phyloP scores from a whole-genome alignment of 2,797 vertebrate genomes.

The Pagetopsis macropterus region DNA sequence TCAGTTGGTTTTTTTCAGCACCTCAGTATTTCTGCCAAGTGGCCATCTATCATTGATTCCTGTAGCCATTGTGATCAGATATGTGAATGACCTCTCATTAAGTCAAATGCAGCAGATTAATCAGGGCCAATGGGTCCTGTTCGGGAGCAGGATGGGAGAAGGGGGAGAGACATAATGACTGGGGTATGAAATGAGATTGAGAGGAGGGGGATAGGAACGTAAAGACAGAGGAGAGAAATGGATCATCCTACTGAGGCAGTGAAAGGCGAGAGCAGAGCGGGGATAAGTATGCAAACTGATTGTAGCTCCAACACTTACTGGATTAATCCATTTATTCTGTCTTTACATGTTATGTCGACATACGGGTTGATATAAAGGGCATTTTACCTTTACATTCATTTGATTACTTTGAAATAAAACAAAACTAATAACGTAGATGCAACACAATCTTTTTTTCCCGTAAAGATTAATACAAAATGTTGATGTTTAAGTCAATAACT shows the following conservation, averaged over 20 bases:
- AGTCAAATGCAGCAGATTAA: conserved; percentile 81
- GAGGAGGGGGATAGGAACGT: conserved; percentile 69
- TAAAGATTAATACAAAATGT: not conserved
- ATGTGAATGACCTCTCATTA: conserved; percentile 84
- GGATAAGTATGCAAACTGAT: conserved; percentile 46
- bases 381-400: not conserved
- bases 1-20: conserved; percentile 46
- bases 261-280: conserved; percentile 39
- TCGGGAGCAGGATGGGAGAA: conserved; percentile 70
- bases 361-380: not conserved
- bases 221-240: conserved; percentile 70
- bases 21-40: conserved; percentile 75
- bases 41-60: conserved; percentile 82
- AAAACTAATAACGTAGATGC: not conserved
- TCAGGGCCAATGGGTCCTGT: conserved; percentile 77
- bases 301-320: conserved; percentile 32
- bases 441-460: not conserved
- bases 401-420: not conserved
- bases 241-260: conserved; percentile 61
- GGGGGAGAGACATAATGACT: conserved; percentile 73
- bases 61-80: conserved; percentile 79
- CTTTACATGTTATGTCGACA: conserved; percentile 25
- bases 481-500: not conserved
- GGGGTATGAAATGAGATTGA: conserved; percentile 78
- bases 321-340: conserved; percentile 31